phyloP scores from a whole-genome alignment of 2,113 vertebrate genomes.

The Catharus minimus region DNA sequence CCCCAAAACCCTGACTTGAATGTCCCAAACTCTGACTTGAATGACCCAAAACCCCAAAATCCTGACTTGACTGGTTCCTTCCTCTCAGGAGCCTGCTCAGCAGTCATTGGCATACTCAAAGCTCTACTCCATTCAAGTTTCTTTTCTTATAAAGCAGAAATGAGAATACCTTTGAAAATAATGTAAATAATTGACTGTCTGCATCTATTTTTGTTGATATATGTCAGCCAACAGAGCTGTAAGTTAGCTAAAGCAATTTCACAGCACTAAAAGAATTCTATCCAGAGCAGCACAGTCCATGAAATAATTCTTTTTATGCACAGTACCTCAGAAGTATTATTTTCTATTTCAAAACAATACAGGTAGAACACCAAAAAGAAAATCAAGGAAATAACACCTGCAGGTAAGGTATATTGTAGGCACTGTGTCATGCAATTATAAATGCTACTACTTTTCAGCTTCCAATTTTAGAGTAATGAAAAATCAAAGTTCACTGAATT shows the following conservation, averaged over 20 bases:
- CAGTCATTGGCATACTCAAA: background rate
- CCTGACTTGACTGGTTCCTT: background rate
- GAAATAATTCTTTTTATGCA: background rate
- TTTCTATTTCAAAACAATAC: background rate
- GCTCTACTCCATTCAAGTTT: background rate
- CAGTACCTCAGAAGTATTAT: background rate
- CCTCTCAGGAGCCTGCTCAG: background rate
- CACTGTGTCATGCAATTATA: background rate
- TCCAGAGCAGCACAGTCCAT: background rate
- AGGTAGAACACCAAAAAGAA: background rate
- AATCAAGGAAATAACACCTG: background rate
- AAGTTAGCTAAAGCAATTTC: background rate
- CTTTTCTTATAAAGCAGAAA: background rate
- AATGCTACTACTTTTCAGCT: background rate
- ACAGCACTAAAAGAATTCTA: background rate
- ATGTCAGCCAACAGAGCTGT: background rate
- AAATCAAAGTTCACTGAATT: conserved; percentile 51
- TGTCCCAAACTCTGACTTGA: too few relatives aligned
- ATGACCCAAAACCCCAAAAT: too few relatives aligned
- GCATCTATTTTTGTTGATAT: conserved; percentile 19
- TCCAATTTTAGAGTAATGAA: background rate
- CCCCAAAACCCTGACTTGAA: too few relatives aligned
- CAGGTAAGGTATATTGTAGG: background rate
- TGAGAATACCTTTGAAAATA: background rate
- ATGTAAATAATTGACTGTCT: conserved; percentile 45